A percentile compares a stretch with the other conserved stretches of the same genome.
phyloP scores from a whole-genome alignment of 2,888 invertebrate genomes.

The Agrotis ipsilon region DNA sequence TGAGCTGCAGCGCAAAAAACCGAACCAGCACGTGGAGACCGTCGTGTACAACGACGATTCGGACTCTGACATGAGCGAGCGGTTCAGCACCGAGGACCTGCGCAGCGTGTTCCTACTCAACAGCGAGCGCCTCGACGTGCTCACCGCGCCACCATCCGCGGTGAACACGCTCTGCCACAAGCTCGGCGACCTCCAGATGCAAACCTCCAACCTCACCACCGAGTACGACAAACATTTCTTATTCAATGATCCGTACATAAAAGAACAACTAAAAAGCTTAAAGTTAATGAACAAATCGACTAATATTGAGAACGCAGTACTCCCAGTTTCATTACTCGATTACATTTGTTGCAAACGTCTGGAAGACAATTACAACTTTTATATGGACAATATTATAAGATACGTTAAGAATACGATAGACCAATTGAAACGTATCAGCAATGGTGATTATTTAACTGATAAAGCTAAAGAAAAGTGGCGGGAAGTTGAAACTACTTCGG shows the following conservation, averaged over 20 bases:
- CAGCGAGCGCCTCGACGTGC: slow-evolving; percentile 79
- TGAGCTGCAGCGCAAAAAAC: slow-evolving; percentile 65
- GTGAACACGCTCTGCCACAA: slow-evolving; percentile 82
- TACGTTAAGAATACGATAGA: slow-evolving; percentile 86
- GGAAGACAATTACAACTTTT: slow-evolving; percentile 84
- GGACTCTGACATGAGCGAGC: slow-evolving; percentile 80
- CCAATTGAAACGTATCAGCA: slow-evolving; percentile 87
- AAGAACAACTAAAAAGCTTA: slow-evolving; percentile 76
- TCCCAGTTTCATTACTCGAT: slow-evolving; percentile 82
- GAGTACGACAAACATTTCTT: slow-evolving; percentile 76
- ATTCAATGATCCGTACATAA: slow-evolving; percentile 78
- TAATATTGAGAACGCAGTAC: slow-evolving; percentile 68
- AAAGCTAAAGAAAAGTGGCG: slow-evolving; percentile 86
- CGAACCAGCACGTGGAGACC: slow-evolving; percentile 84
- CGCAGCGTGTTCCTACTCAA: slow-evolving; percentile 76
- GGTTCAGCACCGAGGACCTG: slow-evolving; percentile 78
- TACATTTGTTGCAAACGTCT: slow-evolving; percentile 84
- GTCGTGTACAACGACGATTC: slow-evolving; percentile 83
- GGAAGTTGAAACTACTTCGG: slow-evolving; percentile 67
- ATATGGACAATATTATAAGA: slow-evolving; percentile 86
- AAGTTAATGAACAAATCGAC: slow-evolving; percentile 68
- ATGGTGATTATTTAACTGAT: slow-evolving; percentile 86
- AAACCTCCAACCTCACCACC: slow-evolving; percentile 68
- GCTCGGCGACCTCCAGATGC: slow-evolving; percentile 77
- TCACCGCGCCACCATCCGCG: slow-evolving; percentile 73